Evolutionary conservation across 2,113 vertebrate genomes (phyloP).

Genomic region (Dromaius novaehollandiae): DNA sequence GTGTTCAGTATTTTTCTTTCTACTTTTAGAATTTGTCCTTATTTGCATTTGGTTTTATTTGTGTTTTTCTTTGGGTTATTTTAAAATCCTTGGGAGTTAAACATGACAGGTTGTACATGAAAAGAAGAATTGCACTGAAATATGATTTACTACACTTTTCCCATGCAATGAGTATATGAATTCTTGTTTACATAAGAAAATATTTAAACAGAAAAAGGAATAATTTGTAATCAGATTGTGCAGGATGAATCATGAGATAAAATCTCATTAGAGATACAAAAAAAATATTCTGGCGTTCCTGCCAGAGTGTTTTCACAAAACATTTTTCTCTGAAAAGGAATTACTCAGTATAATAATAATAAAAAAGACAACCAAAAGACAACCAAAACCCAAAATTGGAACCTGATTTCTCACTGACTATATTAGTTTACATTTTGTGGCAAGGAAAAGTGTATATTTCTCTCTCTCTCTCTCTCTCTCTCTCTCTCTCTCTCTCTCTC

Average conservation of each 20-base stretch:
- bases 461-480: no score
- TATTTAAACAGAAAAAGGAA: constrained; percentile 66
- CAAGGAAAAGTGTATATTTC: background rate
- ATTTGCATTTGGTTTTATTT: constrained; percentile 47
- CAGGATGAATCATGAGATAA: constrained; percentile 59
- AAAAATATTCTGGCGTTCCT: constrained; percentile 46
- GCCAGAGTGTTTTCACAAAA: constrained; percentile 57
- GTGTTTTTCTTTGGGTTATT: constrained; percentile 47
- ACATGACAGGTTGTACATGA: constrained; percentile 26
- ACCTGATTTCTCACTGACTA: background rate
- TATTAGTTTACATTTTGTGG: background rate
- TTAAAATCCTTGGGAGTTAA: constrained; percentile 53
- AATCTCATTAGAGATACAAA: constrained; percentile 36
- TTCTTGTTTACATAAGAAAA: constrained; percentile 65
- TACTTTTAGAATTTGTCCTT: constrained; percentile 39
- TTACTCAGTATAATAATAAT: background rate
- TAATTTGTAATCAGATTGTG: constrained; percentile 57
- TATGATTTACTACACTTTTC: constrained; percentile 58
- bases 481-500: no score
- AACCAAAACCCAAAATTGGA: background rate
- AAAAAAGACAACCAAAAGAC: background rate
- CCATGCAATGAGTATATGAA: constrained; percentile 49
- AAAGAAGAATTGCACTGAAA: constrained; percentile 37
- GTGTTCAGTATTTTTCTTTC: constrained; percentile 22
- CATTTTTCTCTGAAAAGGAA: constrained; percentile 47